phyloP scores from a whole-genome alignment of 2,113 vertebrate species.

The Alectura lathami region DNA sequence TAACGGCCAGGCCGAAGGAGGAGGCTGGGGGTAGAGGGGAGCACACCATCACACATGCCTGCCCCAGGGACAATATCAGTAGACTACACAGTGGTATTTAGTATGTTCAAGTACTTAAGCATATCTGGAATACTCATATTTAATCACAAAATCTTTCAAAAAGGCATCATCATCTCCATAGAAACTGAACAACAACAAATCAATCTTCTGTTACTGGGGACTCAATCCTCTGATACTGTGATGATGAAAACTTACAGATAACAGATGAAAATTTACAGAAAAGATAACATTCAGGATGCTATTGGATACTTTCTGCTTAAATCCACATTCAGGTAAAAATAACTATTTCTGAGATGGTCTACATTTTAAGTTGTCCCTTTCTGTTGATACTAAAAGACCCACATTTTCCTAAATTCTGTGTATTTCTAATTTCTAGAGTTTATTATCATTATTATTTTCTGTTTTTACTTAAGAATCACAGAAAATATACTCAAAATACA shows the following conservation, averaged over 20 bases:
- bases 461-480: background rate
- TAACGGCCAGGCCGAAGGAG: too few relatives aligned
- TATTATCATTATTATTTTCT: background rate
- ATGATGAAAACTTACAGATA: background rate
- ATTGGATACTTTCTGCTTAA: background rate
- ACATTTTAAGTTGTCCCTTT: background rate
- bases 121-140: background rate
- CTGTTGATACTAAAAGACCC: background rate
- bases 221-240: background rate
- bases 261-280: background rate
- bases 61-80: background rate
- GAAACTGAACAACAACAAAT: background rate
- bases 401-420: rapidly evolving
- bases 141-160: background rate
- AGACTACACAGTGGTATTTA: background rate
- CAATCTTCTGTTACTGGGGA: background rate
- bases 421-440: background rate
- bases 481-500: background rate
- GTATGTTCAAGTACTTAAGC: background rate
- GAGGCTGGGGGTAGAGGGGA: too few relatives aligned
- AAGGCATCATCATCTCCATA: background rate
- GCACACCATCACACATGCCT: too few relatives aligned
- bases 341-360: background rate
- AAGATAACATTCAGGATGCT: background rate
- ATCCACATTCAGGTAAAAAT: background rate